Conservation (phyloP, 2,888 invertebrate species). For the Galerucella calmariensis region DNA sequence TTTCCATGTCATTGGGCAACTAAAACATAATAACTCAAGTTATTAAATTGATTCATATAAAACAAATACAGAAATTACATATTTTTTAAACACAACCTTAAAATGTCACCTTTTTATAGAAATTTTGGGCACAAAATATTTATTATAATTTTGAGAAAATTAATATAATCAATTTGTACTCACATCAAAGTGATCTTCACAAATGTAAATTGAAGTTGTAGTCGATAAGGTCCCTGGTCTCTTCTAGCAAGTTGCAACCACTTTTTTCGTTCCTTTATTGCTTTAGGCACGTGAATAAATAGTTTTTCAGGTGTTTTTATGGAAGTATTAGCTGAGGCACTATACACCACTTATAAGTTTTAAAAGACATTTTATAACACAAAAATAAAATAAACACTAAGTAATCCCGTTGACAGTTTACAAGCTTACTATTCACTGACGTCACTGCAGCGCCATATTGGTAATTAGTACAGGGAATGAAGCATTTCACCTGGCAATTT, state of each 20-base stretch:
- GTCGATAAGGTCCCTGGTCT: background rate
- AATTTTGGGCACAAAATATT: no score
- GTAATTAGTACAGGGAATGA: no score
- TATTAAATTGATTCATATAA: background rate
- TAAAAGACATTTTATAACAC: slow-evolving; percentile 12
- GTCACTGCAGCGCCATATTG: background rate
- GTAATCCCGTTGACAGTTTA: background rate
- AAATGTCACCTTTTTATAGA: background rate
- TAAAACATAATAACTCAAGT: slow-evolving; percentile 1
- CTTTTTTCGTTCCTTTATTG: no score
- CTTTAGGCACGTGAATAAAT: slow-evolving; percentile 21
- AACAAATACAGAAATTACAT: background rate
- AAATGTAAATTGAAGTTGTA: slow-evolving; percentile 4
- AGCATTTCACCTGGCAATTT: no score
- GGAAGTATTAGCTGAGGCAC: slow-evolving; percentile 11
- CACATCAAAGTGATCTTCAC: slow-evolving; percentile 16
- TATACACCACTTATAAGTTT: slow-evolving; percentile 21
- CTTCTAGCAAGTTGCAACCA: slow-evolving; percentile 13
- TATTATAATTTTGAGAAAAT: no score
- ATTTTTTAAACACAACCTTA: background rate
- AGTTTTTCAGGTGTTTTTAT: slow-evolving; percentile 19
- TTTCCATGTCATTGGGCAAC: slow-evolving; percentile 30
- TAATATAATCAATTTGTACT: background rate
- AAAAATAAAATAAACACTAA: slow-evolving; percentile 2
- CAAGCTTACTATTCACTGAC: background rate